A percentile compares a stretch with the other conserved stretches of the same genome.
phyloP scores from a whole-genome alignment of 1,140 invertebrate genomes.

The Bombus turneri region DNA sequence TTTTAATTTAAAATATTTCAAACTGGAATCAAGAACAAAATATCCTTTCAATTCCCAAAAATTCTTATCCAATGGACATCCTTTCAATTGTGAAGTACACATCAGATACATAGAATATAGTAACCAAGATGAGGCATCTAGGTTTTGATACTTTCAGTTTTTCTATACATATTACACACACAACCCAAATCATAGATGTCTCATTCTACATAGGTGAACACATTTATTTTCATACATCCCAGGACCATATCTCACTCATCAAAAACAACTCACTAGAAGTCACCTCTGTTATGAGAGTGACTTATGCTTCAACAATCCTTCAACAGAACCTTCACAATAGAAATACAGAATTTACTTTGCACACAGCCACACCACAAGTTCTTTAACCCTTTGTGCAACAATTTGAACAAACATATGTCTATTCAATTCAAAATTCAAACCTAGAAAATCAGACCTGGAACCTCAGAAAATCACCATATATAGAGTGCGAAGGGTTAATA shows the following conservation, averaged over 20 bases:
- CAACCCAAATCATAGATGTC: background rate
- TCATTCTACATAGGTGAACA: background rate
- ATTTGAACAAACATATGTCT: background rate
- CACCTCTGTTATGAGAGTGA: too few species aligned
- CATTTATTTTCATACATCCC: background rate
- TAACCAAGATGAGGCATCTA: background rate
- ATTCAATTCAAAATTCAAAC: background rate
- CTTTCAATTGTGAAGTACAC: too few species aligned
- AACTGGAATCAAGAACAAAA: constrained; percentile 6
- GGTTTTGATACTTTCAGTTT: background rate
- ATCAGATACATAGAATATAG: background rate
- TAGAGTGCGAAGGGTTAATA: background rate
- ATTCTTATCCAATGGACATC: background rate
- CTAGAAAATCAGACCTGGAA: background rate
- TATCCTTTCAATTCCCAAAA: background rate
- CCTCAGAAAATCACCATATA: background rate
- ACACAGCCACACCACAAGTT: background rate
- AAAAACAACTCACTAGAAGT: background rate
- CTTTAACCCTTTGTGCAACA: constrained; percentile 1
- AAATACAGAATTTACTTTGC: constrained; percentile 3
- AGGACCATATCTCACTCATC: background rate
- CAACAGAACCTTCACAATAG: too few species aligned
- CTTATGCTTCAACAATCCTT: too few species aligned
- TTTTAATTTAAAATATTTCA: background rate
- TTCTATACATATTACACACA: background rate